Evolutionary conservation across 2,888 invertebrate genomes (phyloP).

Genomic region (Glyphotaelius pellucidus): DNA sequence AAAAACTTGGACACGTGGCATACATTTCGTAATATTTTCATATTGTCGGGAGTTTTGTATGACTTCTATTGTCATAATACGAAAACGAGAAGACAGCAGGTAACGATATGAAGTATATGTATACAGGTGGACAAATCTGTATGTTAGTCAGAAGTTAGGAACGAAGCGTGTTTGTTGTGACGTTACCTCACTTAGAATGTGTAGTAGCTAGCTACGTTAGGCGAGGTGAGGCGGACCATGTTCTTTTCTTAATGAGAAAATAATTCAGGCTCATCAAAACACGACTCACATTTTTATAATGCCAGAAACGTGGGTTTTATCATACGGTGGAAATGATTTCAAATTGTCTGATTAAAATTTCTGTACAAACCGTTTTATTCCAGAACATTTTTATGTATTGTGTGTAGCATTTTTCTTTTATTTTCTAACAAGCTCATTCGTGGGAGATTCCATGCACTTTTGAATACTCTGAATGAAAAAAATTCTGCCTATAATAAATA

Average conservation of each 20-base stretch:
- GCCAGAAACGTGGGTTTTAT: not conserved
- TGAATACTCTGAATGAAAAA: no score
- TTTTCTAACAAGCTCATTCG: no score
- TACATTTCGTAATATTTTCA: not conserved
- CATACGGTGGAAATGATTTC: not conserved
- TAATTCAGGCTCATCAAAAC: constrained; percentile 2
- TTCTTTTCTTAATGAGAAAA: not conserved
- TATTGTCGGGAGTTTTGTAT: not conserved
- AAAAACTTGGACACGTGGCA: not conserved
- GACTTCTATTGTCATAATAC: not conserved
- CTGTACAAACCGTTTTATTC: not conserved
- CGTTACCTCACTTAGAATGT: not conserved
- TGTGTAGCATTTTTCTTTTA: no score
- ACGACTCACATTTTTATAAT: not conserved
- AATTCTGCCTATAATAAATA: no score
- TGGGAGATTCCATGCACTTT: no score
- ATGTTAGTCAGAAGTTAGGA: not conserved
- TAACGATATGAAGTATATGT: not conserved
- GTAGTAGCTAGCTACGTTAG: not conserved
- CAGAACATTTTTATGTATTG: no score
- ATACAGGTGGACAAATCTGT: not conserved
- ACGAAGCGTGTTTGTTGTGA: not conserved
- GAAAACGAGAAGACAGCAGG: not conserved
- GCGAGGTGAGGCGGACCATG: not conserved
- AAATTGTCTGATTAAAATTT: not conserved